A percentile compares a stretch with the other conserved stretches of the same genome.
Evolutionary conservation across 2,888 invertebrate species (phyloP).

Genomic region (Candidula unifasciata): DNA sequence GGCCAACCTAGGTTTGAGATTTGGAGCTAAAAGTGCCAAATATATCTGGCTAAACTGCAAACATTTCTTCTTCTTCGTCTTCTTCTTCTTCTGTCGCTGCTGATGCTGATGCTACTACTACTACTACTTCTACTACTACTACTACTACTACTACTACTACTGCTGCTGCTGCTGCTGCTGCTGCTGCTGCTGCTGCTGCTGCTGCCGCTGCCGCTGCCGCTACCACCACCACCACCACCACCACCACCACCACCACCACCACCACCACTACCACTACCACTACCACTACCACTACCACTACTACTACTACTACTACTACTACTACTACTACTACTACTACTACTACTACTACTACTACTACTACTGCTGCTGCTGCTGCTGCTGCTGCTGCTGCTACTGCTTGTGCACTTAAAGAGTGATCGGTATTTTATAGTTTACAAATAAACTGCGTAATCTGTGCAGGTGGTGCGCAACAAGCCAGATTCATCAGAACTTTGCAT

Average conservation of each 20-base stretch:
- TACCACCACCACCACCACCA: background rate
- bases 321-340: slow-evolving; percentile 24
- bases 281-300: slow-evolving; percentile 26
- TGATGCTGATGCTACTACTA: slow-evolving; percentile 21
- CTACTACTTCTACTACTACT: background rate
- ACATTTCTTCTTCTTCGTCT: slow-evolving; percentile 14
- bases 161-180: too few relatives aligned
- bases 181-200: background rate
- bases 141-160: too few relatives aligned
- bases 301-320: slow-evolving; percentile 32
- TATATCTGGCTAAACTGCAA: too few relatives aligned
- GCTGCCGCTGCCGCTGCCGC: background rate
- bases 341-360: slow-evolving; percentile 25
- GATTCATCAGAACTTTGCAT: too few relatives aligned
- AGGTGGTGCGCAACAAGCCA: too few relatives aligned
- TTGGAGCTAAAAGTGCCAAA: too few relatives aligned
- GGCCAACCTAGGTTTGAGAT: too few relatives aligned
- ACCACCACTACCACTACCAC: slow-evolving; percentile 7
- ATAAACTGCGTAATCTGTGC: too few relatives aligned
- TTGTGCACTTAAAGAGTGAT: too few relatives aligned
- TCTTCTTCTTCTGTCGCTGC: slow-evolving; percentile 14
- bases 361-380: slow-evolving; percentile 18
- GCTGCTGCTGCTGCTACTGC: background rate
- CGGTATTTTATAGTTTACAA: too few relatives aligned
- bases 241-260: too few relatives aligned